Conservation (phyloP, 2,888 invertebrate species). For the Orchesella flavescens region DNA sequence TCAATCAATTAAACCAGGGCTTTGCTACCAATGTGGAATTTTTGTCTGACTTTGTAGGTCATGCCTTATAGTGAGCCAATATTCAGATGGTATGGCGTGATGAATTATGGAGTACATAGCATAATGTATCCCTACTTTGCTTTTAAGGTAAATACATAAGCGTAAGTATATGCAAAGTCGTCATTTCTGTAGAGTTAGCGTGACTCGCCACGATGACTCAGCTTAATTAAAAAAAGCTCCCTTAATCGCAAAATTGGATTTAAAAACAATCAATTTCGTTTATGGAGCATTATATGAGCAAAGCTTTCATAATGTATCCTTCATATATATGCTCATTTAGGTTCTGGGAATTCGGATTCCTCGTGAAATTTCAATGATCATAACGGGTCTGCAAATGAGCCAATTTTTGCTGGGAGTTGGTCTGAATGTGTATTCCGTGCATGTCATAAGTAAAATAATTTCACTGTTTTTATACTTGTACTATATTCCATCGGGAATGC, state of each 20-base stretch:
- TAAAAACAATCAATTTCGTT: background rate
- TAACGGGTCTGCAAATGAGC: conserved; percentile 91
- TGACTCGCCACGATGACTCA: background rate
- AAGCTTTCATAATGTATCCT: background rate
- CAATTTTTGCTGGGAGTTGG: conserved; percentile 97
- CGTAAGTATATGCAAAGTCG: background rate
- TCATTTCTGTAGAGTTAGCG: background rate
- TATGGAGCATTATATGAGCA: no score
- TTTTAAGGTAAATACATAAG: conserved; percentile 43
- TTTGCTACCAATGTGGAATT: background rate
- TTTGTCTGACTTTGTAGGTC: background rate
- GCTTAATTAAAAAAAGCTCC: background rate
- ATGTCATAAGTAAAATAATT: conserved; percentile 48
- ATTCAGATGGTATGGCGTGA: conserved; percentile 60
- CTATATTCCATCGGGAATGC: background rate
- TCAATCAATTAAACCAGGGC: background rate
- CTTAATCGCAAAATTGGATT: conserved; percentile 1
- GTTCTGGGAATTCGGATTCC: conserved; percentile 91
- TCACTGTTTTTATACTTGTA: background rate
- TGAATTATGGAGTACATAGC: conserved; percentile 64
- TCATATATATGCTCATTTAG: conserved; percentile 72
- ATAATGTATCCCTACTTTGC: conserved; percentile 65
- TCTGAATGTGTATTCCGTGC: conserved; percentile 78
- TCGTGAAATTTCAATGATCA: conserved; percentile 87
- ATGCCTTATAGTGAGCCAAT: conserved; percentile 53